These are phyloP conservation scores for Mesoligia furuncula DNA, from an alignment of 2,888 invertebrate genomes.

Conservation along the genomic window DNA sequence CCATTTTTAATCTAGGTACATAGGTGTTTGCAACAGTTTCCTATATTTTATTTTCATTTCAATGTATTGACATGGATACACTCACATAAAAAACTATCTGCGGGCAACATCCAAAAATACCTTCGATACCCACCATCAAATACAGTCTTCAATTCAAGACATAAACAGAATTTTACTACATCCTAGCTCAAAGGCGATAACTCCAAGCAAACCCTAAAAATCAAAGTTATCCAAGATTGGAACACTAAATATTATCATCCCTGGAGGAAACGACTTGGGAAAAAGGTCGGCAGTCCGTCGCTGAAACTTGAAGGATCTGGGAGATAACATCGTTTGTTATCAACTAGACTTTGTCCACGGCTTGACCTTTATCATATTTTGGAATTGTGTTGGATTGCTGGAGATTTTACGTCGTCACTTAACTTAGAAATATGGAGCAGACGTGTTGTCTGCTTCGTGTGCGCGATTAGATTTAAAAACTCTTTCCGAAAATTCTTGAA, in stretches of 20 bases:
- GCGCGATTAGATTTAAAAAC: constrained; percentile 4
- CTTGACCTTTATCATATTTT: constrained; percentile 42
- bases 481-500: not conserved
- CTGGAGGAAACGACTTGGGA: constrained; percentile 54
- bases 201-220: constrained; percentile 61
- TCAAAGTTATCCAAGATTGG: constrained; percentile 67
- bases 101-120: constrained; percentile 5
- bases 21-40: not conserved
- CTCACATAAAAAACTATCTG: not conserved
- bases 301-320: constrained; percentile 60
- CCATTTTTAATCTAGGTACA: not conserved
- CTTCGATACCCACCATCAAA: constrained; percentile 24
- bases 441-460: constrained; percentile 2
- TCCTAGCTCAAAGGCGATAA: constrained; percentile 55
- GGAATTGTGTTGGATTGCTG: constrained; percentile 12
- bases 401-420: constrained; percentile 31
- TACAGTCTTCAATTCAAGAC: constrained; percentile 29
- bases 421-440: constrained; percentile 17
- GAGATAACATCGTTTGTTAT: constrained; percentile 66
- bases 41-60: not conserved
- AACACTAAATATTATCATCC: constrained; percentile 71
- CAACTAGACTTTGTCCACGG: constrained; percentile 54
- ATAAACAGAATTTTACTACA: constrained; percentile 61
- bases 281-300: constrained; percentile 63
- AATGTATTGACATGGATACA: not conserved